Evolutionary conservation across 2,113 vertebrate species (phyloP), one percentile per base, ranked within the genome.

Genomic region (Dascyllus trimaculatus): DNA sequence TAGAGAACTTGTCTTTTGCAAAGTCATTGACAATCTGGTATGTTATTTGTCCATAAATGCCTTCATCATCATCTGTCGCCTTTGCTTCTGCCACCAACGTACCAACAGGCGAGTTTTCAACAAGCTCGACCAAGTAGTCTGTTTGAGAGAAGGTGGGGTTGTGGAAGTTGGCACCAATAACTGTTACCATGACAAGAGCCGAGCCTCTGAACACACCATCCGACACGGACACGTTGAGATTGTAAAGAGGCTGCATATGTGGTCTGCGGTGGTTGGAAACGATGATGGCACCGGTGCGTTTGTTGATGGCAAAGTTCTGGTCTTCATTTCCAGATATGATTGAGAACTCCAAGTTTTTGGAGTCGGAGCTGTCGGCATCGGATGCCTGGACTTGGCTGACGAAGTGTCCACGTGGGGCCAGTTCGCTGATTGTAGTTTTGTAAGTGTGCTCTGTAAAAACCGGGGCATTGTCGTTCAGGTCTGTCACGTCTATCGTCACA

Each of bases 161-260:
- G 91, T 98, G 96, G 86, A 98, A 95, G 84, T 99, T 99, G 67
- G 97, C 96, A 40, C 96, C 95, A n/a, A 93, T 94, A 58, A 99
- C 95, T 19, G 88, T 93, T 24, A 99, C 35, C 0, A 85, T 91
- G 59, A 99, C 96, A 53, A 95, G 92, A 38, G 96, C 94, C 8
- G 96, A 96, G 89, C 94, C 97, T 87, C 97, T 95, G 85, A 99
- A 99, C 9, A 99, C 98, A 0, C 98, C 97, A 78, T 99, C 98
- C 0, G 97, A 98, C 54, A 98, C 97, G 0, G 97, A 97, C 4
- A 99, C 58, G 0, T 95, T 97, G 22, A 99, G 96, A 66, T 91
- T 93, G 80, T 98, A 97, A 66, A 91, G 70, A 0, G 96, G 89
- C 80, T 94, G 95, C 85, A 98, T 89, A 0, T 94, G 72, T 3